Base-by-base conservation (phyloP, 2,888 invertebrate species). In the Odontocolon sp. region DNA sequence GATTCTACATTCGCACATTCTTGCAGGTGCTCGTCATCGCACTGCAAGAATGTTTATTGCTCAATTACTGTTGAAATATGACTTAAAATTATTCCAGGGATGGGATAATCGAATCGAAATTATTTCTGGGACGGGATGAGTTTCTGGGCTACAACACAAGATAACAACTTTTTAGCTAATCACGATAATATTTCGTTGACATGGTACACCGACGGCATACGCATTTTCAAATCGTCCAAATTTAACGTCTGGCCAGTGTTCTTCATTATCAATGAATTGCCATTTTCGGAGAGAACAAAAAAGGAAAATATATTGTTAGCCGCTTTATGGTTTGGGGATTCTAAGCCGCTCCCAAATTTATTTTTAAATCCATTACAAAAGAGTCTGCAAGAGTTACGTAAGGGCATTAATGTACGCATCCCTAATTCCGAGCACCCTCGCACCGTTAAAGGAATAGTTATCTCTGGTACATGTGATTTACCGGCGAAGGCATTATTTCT, bases 331-430 rank as follows among this genome's bases (percentile, higher is more conserved):
- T 50, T 28, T 9, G 61, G 21, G 1, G 61, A 61, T 11, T 8
- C 18, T 3, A 56, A 56, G 16, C 56, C 56, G 3, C 5, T 21
- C 4, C 59, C 59, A 6, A 59, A 64, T 26, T 3, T 21, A 42
- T 21, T 61, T n/a, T 5, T 38, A 26, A 33, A 8, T 1, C 56
- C 33, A 9, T 33, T 56, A 21, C 11, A 3, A 14, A 6, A 21
- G 8, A 31, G 36, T 3, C 2, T 40, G 5, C 5, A n/a, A 21
- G 8, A 28, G 14, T 42, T 36, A 9, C 16, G 47, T n/a, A 2
- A 61, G 3, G 61, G 61, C 8, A 18, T 61, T 36, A 70, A 59
- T 52, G 45, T 4, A 66, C 63, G 38, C 73, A 76, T 77, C 61
- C 38, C 33, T 74, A 18, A 0, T 56, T 42, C 5, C 57, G 18